These are phyloP conservation scores for Calidris pygmaea DNA, from an alignment of 2,113 vertebrate species.

Conservation along the genomic window DNA sequence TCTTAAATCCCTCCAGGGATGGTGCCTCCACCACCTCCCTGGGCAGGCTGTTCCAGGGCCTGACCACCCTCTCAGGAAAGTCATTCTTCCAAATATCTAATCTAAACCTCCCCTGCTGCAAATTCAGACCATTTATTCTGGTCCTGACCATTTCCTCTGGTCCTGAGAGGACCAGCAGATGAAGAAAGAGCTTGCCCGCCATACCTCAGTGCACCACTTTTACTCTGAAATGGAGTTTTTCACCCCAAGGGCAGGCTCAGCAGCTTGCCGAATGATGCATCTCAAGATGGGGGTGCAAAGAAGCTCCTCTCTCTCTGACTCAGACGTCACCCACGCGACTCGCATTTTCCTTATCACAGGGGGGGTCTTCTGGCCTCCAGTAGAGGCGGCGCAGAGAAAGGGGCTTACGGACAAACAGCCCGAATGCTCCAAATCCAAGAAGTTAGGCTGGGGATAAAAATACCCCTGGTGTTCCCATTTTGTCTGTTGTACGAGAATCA, in stretches of 20 bases:
- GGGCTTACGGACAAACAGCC: background rate
- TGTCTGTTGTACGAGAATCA: background rate
- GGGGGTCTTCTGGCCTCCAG: background rate
- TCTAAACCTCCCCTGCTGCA: too few relatives aligned
- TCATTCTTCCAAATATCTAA: too few relatives aligned
- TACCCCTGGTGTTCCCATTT: background rate
- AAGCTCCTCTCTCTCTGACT: background rate
- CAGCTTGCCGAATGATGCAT: background rate
- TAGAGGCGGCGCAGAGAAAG: background rate
- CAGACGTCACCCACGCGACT: background rate
- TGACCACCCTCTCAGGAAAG: too few relatives aligned
- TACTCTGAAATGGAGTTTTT: background rate
- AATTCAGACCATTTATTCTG: too few relatives aligned
- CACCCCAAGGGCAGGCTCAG: background rate
- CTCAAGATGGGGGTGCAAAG: background rate
- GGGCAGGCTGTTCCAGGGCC: too few relatives aligned
- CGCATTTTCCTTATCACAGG: accelerated
- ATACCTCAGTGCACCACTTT: background rate
- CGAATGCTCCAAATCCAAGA: background rate
- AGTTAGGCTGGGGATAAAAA: background rate
- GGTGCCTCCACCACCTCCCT: too few relatives aligned
- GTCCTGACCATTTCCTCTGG: too few relatives aligned
- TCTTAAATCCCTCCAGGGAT: too few relatives aligned
- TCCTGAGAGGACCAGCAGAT: background rate
- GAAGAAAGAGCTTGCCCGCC: background rate